These are phyloP conservation scores for Porites evermanni DNA, from an alignment of 92 coral and sea anemone genomes.

Conservation along the genomic window DNA sequence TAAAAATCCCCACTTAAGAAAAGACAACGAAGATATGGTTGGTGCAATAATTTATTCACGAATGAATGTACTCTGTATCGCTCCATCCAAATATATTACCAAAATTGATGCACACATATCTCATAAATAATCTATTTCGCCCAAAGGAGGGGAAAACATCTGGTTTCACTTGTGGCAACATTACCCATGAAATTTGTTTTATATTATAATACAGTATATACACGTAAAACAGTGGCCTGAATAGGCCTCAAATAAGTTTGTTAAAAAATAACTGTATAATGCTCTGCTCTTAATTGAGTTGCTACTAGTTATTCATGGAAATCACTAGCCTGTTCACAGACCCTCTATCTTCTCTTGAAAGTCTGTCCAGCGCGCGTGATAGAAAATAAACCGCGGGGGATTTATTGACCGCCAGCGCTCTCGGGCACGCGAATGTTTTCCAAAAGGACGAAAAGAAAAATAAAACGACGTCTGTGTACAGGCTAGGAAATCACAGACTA, in stretches of 20 bases:
- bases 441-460: no score
- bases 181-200: neutral
- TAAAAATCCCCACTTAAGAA: no score
- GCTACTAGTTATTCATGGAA: no score
- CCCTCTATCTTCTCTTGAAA: no score
- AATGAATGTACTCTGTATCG: slow-evolving; percentile 3
- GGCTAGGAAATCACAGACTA: no score
- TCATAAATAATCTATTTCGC: slow-evolving; percentile 29
- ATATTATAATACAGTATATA: neutral
- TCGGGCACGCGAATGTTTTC: no score
- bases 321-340: no score
- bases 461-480: no score
- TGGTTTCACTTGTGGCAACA: neutral
- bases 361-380: no score
- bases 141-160: neutral
- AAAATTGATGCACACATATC: slow-evolving; percentile 5
- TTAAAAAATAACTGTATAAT: neutral
- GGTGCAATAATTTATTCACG: slow-evolving; percentile 39
- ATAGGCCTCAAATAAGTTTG: neutral
- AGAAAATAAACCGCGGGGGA: no score
- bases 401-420: no score
- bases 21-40: neutral
- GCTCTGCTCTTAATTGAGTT: no score
- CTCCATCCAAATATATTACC: slow-evolving; percentile 22
- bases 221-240: neutral